Evolutionary conservation across 2,113 vertebrate species (phyloP).

Genomic region (Prunella fulvescens): DNA sequence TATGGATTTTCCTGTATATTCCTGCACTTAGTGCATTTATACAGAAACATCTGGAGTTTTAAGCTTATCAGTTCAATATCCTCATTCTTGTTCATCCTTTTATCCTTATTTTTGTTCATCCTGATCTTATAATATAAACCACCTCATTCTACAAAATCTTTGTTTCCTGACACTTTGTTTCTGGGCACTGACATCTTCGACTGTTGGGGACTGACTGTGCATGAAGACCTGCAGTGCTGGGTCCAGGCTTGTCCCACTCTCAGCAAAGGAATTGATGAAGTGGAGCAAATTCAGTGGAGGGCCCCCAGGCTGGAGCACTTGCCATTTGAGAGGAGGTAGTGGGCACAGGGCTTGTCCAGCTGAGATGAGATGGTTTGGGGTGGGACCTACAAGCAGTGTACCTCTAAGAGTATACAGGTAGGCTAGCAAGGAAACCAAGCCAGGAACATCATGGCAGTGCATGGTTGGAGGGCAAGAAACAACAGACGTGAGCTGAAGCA

Average conservation of each 20-base stretch:
- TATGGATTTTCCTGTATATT: not conserved
- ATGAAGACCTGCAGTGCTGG: not conserved
- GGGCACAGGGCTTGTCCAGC: not conserved
- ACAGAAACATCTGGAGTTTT: not conserved
- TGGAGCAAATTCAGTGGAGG: not conserved
- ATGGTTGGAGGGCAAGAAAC: not conserved
- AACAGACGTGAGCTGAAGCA: not conserved
- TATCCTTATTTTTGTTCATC: not conserved
- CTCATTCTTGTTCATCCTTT: not conserved
- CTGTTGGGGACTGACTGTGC: not conserved
- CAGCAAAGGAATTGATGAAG: not conserved
- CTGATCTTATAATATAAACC: not conserved
- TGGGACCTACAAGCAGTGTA: not conserved
- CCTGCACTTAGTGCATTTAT: not conserved
- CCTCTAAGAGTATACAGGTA: not conserved
- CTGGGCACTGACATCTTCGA: not conserved
- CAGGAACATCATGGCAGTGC: not conserved
- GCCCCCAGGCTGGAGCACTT: not conserved
- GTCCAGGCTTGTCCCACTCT: not conserved
- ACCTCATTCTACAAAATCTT: not conserved
- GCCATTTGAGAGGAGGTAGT: not conserved
- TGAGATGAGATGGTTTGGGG: not conserved
- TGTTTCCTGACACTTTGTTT: not conserved
- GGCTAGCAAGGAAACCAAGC: not conserved
- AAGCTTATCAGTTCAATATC: not conserved